Evolutionary conservation across 1,140 invertebrate genomes (phyloP), one percentile per base, ranked within the genome.

Genomic region (Galleria mellonella): DNA sequence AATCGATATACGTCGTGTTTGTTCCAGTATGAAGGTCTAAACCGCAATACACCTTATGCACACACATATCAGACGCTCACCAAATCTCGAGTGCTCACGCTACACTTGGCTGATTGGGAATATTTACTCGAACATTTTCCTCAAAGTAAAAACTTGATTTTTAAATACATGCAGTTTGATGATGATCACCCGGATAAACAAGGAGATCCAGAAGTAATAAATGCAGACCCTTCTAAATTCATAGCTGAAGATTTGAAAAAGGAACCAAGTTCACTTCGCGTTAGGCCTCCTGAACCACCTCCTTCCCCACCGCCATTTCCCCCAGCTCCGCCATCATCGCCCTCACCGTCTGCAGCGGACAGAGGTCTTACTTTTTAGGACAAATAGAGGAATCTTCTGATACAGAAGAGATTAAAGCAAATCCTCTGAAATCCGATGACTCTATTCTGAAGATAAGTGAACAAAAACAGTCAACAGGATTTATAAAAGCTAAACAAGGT

Each of bases 91-190:
- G 57, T 78, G 9, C 49, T 78, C 1, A 67, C 65, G 1, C 50
- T 78, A 5, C 36, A 56, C 30, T 49, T 69, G 0, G 51, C 55
- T 5, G 66, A 79, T 38, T 74, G 71, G 68, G 63, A 65, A 33
- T 51, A 62, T 37, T 50, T 76, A 10, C 28, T 79, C 2, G 43
- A 57, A 32, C 72, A 76, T 53, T 79, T 79, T 31, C 75, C 75
- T 5, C 33, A 46, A 6, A 75, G 70, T 31, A 70, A 51, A 38
- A 36, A 53, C 0, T 13, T 43, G 8, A 74, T 79, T 45, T 50
- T 63, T 17, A 62, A 62, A 35, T 49, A 55, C 23, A 59, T 53
- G 9, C 9, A 37, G 9, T 37, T 37, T n/a, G 15, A 37, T 37
- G 35, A 17, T n/a, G 12, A 17, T n/a, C 9, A 2, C 15, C 9